Conservation (phyloP, 2,797 vertebrate species). For the Telmatherina bonti region DNA sequence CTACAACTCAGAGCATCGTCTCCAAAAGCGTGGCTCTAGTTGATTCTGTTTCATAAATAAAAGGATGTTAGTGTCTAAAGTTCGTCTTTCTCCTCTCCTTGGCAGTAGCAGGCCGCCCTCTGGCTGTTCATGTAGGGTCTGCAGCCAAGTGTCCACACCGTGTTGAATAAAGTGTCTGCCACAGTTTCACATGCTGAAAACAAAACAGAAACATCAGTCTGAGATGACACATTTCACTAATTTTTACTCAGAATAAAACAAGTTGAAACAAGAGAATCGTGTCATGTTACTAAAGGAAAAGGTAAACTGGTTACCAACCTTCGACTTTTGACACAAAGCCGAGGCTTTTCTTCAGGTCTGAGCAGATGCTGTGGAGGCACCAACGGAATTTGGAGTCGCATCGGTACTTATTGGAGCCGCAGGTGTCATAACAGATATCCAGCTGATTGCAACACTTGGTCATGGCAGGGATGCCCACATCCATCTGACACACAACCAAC, state of each 20-base stretch:
- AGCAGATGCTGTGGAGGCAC: slow-evolving; percentile 98
- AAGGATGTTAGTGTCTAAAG: slow-evolving; percentile 70
- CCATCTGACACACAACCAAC: slow-evolving; percentile 81
- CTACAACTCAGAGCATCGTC: neutral
- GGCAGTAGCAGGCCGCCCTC: slow-evolving; percentile 88
- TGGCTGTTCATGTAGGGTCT: slow-evolving; percentile 97
- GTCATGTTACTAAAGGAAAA: neutral
- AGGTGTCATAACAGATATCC: slow-evolving; percentile 95
- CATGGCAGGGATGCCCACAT: slow-evolving; percentile 94
- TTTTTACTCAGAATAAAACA: neutral
- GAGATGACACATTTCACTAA: neutral
- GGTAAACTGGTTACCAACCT: slow-evolving; percentile 79
- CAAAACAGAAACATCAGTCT: slow-evolving; percentile 35
- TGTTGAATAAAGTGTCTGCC: slow-evolving; percentile 93
- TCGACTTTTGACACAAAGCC: slow-evolving; percentile 97
- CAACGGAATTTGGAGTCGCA: slow-evolving; percentile 99
- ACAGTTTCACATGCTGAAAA: slow-evolving; percentile 87
- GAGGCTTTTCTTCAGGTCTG: slow-evolving; percentile 96
- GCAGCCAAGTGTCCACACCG: slow-evolving; percentile 95
- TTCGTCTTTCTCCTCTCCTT: slow-evolving; percentile 91
- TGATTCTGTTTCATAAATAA: slow-evolving; percentile 25
- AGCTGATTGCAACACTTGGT: slow-evolving; percentile 97
- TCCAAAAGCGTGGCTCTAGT: neutral
- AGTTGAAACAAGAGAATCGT: too few relatives aligned
- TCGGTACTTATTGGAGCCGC: slow-evolving; percentile 98